A percentile compares a stretch with the other conserved stretches of the same genome.
These are phyloP conservation scores for Latrodectus hesperus DNA, from an alignment of 2,888 invertebrate genomes.

Conservation along the genomic window DNA sequence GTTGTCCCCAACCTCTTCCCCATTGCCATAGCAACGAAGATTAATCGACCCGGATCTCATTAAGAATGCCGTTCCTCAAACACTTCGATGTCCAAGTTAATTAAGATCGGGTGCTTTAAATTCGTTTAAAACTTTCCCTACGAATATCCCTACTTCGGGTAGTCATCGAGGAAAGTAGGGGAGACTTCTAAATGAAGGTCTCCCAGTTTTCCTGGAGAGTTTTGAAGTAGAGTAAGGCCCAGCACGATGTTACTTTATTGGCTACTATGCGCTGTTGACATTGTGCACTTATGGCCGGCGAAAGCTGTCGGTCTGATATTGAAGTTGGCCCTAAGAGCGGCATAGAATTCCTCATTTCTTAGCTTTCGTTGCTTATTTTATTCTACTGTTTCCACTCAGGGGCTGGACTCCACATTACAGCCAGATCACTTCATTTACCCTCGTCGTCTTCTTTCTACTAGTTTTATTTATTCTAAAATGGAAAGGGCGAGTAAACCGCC, in stretches of 20 bases:
- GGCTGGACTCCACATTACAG: constrained; percentile 62
- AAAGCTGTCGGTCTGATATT: constrained; percentile 67
- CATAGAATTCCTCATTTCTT: constrained; percentile 62
- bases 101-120: constrained; percentile 68
- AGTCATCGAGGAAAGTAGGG: constrained; percentile 48
- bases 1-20: constrained; percentile 21
- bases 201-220: constrained; percentile 43
- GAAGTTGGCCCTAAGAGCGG: constrained; percentile 67
- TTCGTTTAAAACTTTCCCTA: constrained; percentile 63
- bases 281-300: constrained; percentile 64
- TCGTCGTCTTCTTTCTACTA: background rate
- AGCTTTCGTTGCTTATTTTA: constrained; percentile 63
- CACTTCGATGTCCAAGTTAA: constrained; percentile 67
- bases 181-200: constrained; percentile 67
- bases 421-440: constrained; percentile 24
- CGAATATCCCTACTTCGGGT: constrained; percentile 16
- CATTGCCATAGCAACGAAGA: constrained; percentile 66
- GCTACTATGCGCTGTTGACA: constrained; percentile 65
- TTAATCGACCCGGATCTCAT: constrained; percentile 67
- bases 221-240: constrained; percentile 51
- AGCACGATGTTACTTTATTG: constrained; percentile 68
- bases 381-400: constrained; percentile 57
- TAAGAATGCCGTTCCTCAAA: constrained; percentile 69
- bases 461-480: too few relatives aligned
- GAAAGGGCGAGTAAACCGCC: too few relatives aligned